These are phyloP conservation scores for Danio choprae DNA, from an alignment of 2,797 vertebrate genomes.

Conservation along the genomic window DNA sequence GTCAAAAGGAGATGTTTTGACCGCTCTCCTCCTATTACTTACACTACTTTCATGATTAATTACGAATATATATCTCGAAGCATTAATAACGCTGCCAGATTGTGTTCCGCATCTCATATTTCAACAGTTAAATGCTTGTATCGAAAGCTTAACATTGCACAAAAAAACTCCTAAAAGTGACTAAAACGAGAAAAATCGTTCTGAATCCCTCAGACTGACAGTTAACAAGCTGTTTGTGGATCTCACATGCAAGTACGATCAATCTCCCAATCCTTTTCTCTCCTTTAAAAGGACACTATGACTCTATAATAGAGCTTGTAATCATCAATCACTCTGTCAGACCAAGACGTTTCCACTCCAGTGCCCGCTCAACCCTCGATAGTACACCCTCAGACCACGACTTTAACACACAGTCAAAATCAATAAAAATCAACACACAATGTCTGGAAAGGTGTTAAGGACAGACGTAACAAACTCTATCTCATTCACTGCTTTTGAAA, in stretches of 20 bases:
- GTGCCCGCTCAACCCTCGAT: neutral
- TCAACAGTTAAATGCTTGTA: neutral
- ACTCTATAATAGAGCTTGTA: constrained; percentile 50
- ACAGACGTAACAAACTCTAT: neutral
- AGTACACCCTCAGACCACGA: neutral
- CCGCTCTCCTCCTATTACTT: constrained; percentile 14
- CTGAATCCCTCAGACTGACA: neutral
- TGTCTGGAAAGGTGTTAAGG: neutral
- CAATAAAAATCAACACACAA: constrained; percentile 17
- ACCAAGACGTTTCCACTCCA: constrained; percentile 23
- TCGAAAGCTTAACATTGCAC: neutral
- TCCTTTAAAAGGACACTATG: constrained; percentile 28
- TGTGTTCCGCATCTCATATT: neutral
- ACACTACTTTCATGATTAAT: constrained; percentile 7
- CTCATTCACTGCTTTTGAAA: constrained; percentile 11
- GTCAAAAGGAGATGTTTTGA: neutral
- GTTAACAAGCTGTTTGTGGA: constrained; percentile 21
- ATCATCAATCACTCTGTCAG: constrained; percentile 70
- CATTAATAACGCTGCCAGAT: constrained; percentile 6
- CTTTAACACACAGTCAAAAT: constrained; percentile 14
- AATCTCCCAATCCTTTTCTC: constrained; percentile 3
- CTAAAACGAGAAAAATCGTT: neutral
- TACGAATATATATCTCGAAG: neutral
- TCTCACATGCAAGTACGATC: neutral
- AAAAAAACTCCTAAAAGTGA: neutral